Conservation (phyloP, 2,888 invertebrate genomes). For the Cheilosia impressa region DNA sequence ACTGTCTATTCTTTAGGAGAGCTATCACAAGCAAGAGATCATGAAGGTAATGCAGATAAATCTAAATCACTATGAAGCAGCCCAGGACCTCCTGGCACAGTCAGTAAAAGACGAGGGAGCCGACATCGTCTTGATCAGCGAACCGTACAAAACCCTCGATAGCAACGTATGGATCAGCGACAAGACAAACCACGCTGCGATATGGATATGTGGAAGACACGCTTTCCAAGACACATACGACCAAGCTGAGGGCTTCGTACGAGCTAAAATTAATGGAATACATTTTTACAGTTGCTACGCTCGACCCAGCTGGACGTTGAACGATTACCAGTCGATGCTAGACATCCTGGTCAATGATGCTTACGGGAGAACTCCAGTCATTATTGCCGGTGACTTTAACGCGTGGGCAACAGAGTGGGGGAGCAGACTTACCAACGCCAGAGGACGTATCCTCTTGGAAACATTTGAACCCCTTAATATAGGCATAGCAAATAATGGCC, state of each 20-base stretch:
- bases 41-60: constrained; percentile 20
- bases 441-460: too few species aligned
- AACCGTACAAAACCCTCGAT: neutral
- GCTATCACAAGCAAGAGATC: neutral
- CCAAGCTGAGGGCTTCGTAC: too few species aligned
- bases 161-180: constrained; percentile 4
- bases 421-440: neutral
- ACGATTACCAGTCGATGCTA: neutral
- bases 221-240: constrained; percentile 5
- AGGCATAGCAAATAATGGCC: too few species aligned
- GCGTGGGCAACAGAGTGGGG: neutral
- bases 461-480: too few species aligned
- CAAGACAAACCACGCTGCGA: neutral
- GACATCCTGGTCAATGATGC: neutral
- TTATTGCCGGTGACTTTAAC: neutral
- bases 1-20: constrained; percentile 17
- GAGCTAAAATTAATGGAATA: neutral
- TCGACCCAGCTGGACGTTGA: neutral
- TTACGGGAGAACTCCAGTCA: neutral
- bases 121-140: constrained; percentile 1
- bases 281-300: constrained; percentile 4
- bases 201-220: constrained; percentile 13
- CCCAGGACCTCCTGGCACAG: neutral
- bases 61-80: neutral
- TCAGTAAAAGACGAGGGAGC: neutral